Base-by-base conservation (phyloP, 1,140 invertebrate genomes). In the Trichogramma pretiosum region DNA sequence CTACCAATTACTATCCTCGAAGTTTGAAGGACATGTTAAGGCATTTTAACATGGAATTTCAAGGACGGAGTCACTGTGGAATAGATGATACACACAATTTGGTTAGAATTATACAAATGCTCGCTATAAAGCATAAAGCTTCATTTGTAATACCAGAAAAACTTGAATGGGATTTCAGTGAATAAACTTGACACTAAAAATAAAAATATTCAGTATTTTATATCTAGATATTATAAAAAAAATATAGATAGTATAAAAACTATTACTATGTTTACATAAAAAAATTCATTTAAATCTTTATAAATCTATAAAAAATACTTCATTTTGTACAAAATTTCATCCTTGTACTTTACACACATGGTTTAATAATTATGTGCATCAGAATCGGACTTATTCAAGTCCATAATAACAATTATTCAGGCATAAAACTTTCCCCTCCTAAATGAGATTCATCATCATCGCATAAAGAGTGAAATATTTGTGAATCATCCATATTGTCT, bases 61-160 rank as follows among this genome's bases (percentile, higher is more conserved):
- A 59, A 22, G 71, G 71, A 19, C 60, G 48, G 51, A 36, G 65
- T 7, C 71, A 73, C 46, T 70, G 61, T 5, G 71, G 71, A 5
- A 57, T 72, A 0, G 45, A 62, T 22, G 70, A 73, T 49, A 50
- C 55, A 0, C 28, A 59, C 7, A 73, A 72, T 39, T 70, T 72
- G 53, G 30, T 57, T 2, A 56, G 46, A 18, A 57, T 70, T 36
- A 62, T 70, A 26, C 30, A 54, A 45, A 22, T 4, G 24, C 53
- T 72, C 2, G 36, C 52, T 9, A 43, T 49, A 10, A 36, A 19
- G 0, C 16, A 66, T 39, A 53, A 63, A 17, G 18, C 32, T 0
- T 39, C 61, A 11, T 70, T 63, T 47, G 50, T 50, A 7, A 56
- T 68, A 14, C 70, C 61, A 33, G 59, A 58, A 8, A 41, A 42